Conservation (phyloP, 1,140 invertebrate genomes). For the Atta texana region DNA sequence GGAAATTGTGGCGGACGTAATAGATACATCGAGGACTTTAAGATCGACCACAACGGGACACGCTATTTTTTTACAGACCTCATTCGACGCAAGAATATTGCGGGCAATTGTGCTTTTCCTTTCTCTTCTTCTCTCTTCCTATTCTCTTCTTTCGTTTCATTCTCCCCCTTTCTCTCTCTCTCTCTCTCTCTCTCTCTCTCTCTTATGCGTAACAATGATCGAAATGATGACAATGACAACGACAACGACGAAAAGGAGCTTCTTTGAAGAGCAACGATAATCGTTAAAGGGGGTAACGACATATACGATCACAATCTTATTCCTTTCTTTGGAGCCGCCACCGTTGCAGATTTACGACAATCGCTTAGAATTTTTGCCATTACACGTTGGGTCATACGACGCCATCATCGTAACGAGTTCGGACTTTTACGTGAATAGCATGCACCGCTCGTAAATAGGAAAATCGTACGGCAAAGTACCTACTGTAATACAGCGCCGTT, state of each 20-base stretch:
- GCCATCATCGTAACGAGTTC: constrained; percentile 1
- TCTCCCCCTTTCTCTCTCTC: no score
- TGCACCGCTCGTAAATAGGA: constrained; percentile 33
- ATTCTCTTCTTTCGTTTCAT: not conserved
- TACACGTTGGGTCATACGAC: not conserved
- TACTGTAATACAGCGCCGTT: not conserved
- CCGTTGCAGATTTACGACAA: constrained; percentile 11
- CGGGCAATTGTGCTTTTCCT: constrained; percentile 42
- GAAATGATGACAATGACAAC: not conserved
- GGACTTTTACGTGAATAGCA: constrained; percentile 31
- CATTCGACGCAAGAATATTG: constrained; percentile 28
- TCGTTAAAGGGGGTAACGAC: constrained; percentile 54
- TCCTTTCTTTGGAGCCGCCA: not conserved
- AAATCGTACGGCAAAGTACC: not conserved
- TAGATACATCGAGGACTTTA: constrained; percentile 69
- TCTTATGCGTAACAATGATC: not conserved
- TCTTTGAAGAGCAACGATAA: constrained; percentile 50
- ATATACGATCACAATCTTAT: not conserved
- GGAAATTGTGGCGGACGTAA: constrained; percentile 65
- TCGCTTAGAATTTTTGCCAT: constrained; percentile 52
- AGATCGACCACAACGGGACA: constrained; percentile 30
- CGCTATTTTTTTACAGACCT: constrained; percentile 17
- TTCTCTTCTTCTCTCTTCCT: no score
- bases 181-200: no score
- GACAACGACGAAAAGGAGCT: not conserved